Evolutionary conservation across 1,140 invertebrate species (phyloP).

Genomic region (Teleopsis dalmanni): DNA sequence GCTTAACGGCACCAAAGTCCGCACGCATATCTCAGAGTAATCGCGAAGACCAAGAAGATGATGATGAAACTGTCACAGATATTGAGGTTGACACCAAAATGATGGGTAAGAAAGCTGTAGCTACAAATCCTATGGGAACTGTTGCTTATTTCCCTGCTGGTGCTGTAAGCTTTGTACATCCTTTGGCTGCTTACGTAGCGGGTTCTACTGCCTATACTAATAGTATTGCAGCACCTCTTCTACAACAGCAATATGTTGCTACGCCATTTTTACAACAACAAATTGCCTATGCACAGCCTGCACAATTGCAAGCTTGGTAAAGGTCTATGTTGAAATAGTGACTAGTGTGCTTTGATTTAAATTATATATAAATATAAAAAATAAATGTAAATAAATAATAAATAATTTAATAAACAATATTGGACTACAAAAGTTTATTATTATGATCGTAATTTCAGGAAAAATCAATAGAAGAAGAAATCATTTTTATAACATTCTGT

Average conservation of each 20-base stretch:
- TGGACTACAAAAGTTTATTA: no score
- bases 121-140: constrained; percentile 11
- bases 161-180: constrained; percentile 30
- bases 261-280: constrained; percentile 5
- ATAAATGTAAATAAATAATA: no score
- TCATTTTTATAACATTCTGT: no score
- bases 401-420: no score
- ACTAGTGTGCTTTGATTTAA: background rate
- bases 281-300: constrained; percentile 5
- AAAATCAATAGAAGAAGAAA: no score
- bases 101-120: background rate
- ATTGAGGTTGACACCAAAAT: constrained; percentile 8
- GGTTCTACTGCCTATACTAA: background rate
- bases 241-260: constrained; percentile 18
- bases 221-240: constrained; percentile 10
- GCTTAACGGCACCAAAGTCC: constrained; percentile 12
- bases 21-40: constrained; percentile 18
- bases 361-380: no score
- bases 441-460: no score
- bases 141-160: constrained; percentile 29
- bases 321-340: background rate
- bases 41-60: constrained; percentile 32
- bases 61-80: constrained; percentile 30
- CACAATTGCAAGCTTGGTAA: constrained; percentile 14
- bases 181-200: constrained; percentile 13